Evolutionary conservation across 2,888 invertebrate species (phyloP).

Genomic region (Tribolium freemani): DNA sequence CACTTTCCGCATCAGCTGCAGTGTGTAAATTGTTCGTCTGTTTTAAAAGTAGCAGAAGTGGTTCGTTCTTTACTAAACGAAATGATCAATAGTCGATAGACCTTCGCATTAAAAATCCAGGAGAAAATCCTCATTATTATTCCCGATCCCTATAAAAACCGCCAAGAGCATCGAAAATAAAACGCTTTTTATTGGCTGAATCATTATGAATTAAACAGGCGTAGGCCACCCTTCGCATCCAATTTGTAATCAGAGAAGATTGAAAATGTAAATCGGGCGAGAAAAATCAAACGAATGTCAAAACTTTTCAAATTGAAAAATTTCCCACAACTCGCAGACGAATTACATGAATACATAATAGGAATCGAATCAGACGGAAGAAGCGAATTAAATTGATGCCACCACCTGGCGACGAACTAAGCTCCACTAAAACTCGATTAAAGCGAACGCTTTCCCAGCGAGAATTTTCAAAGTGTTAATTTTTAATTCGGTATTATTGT

Average conservation of each 20-base stretch:
- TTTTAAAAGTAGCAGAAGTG: not conserved
- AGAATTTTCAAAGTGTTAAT: not conserved
- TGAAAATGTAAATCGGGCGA: slow-evolving; percentile 41
- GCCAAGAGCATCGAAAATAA: slow-evolving; percentile 20
- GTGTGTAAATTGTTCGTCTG: not conserved
- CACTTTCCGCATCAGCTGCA: not conserved
- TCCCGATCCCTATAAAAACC: slow-evolving; percentile 10
- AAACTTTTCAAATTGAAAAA: slow-evolving; percentile 40
- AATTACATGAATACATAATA: slow-evolving; percentile 41
- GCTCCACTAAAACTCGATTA: slow-evolving; percentile 14
- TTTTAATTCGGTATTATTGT: slow-evolving; percentile 2
- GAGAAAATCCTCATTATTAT: not conserved
- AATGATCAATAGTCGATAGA: not conserved
- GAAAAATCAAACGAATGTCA: slow-evolving; percentile 41
- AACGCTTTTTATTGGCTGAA: slow-evolving; percentile 19
- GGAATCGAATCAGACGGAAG: slow-evolving; percentile 33
- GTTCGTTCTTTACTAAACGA: not conserved
- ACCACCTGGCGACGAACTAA: slow-evolving; percentile 19
- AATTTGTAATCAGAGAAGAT: slow-evolving; percentile 41
- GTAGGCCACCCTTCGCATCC: slow-evolving; percentile 5
- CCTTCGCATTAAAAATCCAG: not conserved
- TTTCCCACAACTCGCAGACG: slow-evolving; percentile 24
- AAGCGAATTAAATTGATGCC: slow-evolving; percentile 31
- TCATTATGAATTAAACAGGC: slow-evolving; percentile 30
- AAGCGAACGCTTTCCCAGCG: slow-evolving; percentile 1